A percentile compares a stretch with the other conserved stretches of the same genome.
Conservation (phyloP, 2,888 invertebrate genomes). For the Drosophila mulleri region DNA sequence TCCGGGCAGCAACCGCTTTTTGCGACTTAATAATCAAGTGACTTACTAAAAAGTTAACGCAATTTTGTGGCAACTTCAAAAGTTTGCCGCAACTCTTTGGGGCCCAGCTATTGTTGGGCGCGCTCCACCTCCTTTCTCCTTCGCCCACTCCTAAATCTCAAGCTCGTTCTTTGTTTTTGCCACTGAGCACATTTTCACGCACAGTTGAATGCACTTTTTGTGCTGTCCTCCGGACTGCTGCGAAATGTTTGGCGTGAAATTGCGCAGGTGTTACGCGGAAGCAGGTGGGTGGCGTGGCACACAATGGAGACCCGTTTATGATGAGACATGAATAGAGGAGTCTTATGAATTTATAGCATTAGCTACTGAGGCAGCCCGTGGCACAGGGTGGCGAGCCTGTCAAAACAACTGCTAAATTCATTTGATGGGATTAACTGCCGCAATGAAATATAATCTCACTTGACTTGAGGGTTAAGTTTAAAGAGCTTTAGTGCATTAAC, state of each 20-base stretch:
- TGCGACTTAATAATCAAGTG: slow-evolving; percentile 69
- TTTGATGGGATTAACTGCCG: not conserved
- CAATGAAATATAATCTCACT: not conserved
- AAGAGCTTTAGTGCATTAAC: not conserved
- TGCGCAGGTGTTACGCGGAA: slow-evolving; percentile 29
- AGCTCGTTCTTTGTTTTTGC: slow-evolving; percentile 15
- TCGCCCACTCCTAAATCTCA: not conserved
- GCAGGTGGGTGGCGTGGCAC: not conserved
- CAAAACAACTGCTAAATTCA: not conserved
- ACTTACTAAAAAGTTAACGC: slow-evolving; percentile 75
- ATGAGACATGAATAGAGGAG: not conserved
- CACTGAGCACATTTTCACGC: slow-evolving; percentile 60
- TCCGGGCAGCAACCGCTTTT: slow-evolving; percentile 33
- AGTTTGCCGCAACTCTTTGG: slow-evolving; percentile 68
- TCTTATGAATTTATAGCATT: slow-evolving; percentile 8
- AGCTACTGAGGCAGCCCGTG: not conserved
- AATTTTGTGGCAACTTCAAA: slow-evolving; percentile 78
- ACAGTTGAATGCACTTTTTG: slow-evolving; percentile 77
- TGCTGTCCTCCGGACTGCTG: slow-evolving; percentile 43
- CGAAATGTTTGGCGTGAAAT: slow-evolving; percentile 17
- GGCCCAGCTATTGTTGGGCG: not conserved
- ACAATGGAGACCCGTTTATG: not conserved
- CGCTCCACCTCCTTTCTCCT: not conserved
- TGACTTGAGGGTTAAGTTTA: not conserved
- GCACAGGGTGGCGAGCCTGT: not conserved